Evolutionary conservation across 1,140 invertebrate genomes (phyloP).

Genomic region (Campoletis sonorensis): DNA sequence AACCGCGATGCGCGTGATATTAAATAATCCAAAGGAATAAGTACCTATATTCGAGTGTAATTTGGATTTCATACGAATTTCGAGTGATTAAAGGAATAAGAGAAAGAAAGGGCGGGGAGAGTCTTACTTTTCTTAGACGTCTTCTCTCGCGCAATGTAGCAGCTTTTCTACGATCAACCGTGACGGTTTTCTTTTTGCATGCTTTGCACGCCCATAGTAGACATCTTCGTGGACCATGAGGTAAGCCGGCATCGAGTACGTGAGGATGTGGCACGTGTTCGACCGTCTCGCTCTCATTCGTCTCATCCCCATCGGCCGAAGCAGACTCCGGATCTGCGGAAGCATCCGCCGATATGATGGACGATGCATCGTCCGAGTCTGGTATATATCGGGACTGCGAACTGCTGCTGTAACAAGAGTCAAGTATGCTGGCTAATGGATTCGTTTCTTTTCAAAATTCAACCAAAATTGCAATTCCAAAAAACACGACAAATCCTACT

Average conservation of each 20-base stretch:
- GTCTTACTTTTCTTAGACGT: slow-evolving; percentile 89
- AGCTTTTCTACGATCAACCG: slow-evolving; percentile 96
- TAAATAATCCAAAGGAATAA: no score
- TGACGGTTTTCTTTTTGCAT: slow-evolving; percentile 95
- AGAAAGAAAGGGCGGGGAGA: neutral
- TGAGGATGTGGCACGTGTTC: slow-evolving; percentile 73
- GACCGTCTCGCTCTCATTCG: slow-evolving; percentile 65
- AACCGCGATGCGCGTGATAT: no score
- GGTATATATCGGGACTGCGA: slow-evolving; percentile 65
- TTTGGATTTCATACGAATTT: no score
- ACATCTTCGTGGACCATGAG: slow-evolving; percentile 83
- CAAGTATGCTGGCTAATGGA: no score
- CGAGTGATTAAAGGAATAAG: no score
- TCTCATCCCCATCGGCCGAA: slow-evolving; percentile 69
- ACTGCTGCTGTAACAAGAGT: slow-evolving; percentile 52
- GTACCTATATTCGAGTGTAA: no score
- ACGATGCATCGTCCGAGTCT: slow-evolving; percentile 72
- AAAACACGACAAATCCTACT: neutral
- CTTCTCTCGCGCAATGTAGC: slow-evolving; percentile 96
- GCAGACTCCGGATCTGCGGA: slow-evolving; percentile 70
- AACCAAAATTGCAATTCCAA: no score
- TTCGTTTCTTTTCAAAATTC: no score
- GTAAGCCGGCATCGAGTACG: slow-evolving; percentile 61
- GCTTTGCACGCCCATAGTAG: slow-evolving; percentile 97
- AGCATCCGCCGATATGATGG: slow-evolving; percentile 69